A percentile compares a stretch with the other conserved stretches of the same genome.
Conservation (phyloP, 2,797 vertebrate species). For the Crocidura indochinensis region DNA sequence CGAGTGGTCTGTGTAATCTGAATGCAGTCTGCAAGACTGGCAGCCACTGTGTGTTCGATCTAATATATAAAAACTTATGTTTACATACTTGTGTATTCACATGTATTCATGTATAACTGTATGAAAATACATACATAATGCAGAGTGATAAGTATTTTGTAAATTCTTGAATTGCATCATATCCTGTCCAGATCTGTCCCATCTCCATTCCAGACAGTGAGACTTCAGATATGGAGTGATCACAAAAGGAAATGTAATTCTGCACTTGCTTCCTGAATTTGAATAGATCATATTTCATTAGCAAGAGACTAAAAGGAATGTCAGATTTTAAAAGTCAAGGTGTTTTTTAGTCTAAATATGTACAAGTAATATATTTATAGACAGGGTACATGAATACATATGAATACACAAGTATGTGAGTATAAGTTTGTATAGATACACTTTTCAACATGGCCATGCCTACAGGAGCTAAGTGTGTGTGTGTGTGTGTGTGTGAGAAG, state of each 20-base stretch:
- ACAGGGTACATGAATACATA: no score
- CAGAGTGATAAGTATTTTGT: slow-evolving; percentile 5
- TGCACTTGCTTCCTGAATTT: slow-evolving; percentile 44
- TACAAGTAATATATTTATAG: not conserved
- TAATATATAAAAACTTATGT: not conserved
- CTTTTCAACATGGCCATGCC: not conserved
- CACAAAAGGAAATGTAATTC: not conserved
- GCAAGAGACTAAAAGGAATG: slow-evolving; percentile 4
- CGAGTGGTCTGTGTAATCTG: not conserved
- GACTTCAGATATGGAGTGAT: not conserved
- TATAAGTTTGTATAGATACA: not conserved
- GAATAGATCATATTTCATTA: not conserved
- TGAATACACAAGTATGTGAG: no score
- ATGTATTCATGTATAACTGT: not conserved
- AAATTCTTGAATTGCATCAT: not conserved
- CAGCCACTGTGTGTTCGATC: not conserved
- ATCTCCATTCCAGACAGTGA: not conserved
- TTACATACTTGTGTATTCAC: not conserved
- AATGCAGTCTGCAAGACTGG: not conserved
- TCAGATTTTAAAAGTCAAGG: slow-evolving; percentile 24
- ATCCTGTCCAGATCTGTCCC: not conserved
- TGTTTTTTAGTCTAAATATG: not conserved
- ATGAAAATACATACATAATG: not conserved
- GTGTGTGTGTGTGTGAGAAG: no score
- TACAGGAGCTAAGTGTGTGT: not conserved